Conservation (phyloP, 2,888 invertebrate species). For the Hirtodrosophila cameraria region DNA sequence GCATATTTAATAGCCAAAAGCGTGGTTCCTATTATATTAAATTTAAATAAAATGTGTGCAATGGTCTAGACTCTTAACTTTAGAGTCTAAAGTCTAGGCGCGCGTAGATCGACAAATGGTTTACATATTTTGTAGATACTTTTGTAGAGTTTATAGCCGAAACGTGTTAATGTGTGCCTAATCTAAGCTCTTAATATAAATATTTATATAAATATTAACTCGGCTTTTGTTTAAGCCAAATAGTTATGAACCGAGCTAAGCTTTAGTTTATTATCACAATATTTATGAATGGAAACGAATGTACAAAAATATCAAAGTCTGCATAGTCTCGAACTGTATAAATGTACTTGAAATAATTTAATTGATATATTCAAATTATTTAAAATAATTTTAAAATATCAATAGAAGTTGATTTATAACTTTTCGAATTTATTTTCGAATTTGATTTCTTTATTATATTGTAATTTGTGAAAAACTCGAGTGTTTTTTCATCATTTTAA, state of each 20-base stretch:
- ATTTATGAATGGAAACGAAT: conserved; percentile 34
- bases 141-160: conserved; percentile 41
- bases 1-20: conserved; percentile 1
- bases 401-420: too few species aligned
- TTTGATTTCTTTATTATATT: too few species aligned
- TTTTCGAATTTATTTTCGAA: too few species aligned
- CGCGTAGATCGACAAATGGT: conserved; percentile 29
- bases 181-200: conserved; percentile 36
- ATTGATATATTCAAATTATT: too few species aligned
- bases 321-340: too few species aligned
- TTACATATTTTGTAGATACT: conserved; percentile 8
- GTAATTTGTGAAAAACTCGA: too few species aligned
- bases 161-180: conserved; percentile 55
- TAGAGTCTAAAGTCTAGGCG: too few species aligned
- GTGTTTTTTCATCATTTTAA: too few species aligned
- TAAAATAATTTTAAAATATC: too few species aligned
- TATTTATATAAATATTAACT: conserved; percentile 33
- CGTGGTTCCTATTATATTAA: neutral
- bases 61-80: too few species aligned
- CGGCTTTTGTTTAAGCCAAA: conserved; percentile 27
- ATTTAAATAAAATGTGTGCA: conserved; percentile 14
- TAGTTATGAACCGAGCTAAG: conserved; percentile 30
- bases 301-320: too few species aligned
- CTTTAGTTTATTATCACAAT: conserved; percentile 16
- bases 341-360: too few species aligned